Base-by-base conservation (phyloP, 2,113 vertebrate genomes). In the Herpetotheres cachinnans region DNA sequence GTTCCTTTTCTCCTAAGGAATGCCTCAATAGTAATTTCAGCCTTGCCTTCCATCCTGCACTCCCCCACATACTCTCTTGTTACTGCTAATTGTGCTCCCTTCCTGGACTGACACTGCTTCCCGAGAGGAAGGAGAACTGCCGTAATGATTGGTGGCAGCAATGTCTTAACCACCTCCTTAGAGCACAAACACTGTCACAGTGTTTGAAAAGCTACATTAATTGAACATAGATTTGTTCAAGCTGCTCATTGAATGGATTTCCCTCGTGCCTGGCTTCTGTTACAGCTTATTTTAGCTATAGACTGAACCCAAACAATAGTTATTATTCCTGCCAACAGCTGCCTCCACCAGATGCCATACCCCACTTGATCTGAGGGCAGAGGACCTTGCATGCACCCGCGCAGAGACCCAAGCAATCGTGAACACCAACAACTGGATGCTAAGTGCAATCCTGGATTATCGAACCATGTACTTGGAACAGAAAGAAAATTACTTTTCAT, bases 161-260 rank as follows among this genome's bases (percentile, higher is more conserved):
- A 90, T 91, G 96, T 95, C 97, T 97, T 93, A 95, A 96, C 97
- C 95, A 95, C 90, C 96, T 94, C 95, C 89, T 95, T 92, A 91
- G 89, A 94, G 93, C 91, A 81, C 89, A 96, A 96, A 94, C 89
- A 92, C 94, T 96, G 97, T 97, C 97, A 97, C 86, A 63, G 62
- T 96, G 89, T 97, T 96, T 96, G 96, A 97, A 95, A 95, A 97
- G 96, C 94, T 94, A 91, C 94, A 93, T 96, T 97, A 95, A 96
- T 95, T 97, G 97, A 96, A 97, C 97, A 96, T 76, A 93, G 96
- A 97, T 97, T 95, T 91, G 94, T 95, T 97, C 97, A 95, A 87
- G 95, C 93, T 95, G 81, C 93, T 97, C 91, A 91, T 80, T 95
- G 94, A 95, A 97, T 86, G 78, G 62, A 96, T 97, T 93, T 97